These are phyloP conservation scores for Spisula solida DNA, from an alignment of 2,888 invertebrate genomes.

Conservation along the genomic window DNA sequence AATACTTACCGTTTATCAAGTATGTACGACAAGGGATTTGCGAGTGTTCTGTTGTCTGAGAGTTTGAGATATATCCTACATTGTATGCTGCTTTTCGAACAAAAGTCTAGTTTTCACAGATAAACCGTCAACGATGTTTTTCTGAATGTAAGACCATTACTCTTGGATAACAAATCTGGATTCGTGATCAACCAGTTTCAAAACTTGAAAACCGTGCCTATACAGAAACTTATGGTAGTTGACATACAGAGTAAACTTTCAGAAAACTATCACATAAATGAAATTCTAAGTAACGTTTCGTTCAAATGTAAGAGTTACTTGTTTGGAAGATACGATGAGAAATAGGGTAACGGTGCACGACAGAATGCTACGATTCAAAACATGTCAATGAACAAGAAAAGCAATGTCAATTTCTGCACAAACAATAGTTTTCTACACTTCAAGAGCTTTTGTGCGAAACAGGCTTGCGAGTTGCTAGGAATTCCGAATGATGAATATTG, in stretches of 20 bases:
- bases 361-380: conserved; percentile 19
- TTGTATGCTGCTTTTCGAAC: conserved; percentile 28
- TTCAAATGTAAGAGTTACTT: conserved; percentile 23
- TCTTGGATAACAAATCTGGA: conserved; percentile 37
- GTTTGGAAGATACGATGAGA: conserved; percentile 43
- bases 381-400: not conserved
- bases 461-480: conserved; percentile 7
- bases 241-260: conserved; percentile 14
- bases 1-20: conserved; percentile 18
- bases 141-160: conserved; percentile 24
- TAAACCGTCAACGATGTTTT: conserved; percentile 24
- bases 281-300: conserved; percentile 1
- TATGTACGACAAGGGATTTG: conserved; percentile 25
- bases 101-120: not conserved
- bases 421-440: conserved; percentile 30
- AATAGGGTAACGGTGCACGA: conserved; percentile 27
- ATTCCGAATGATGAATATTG: conserved; percentile 28
- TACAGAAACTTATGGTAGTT: conserved; percentile 16
- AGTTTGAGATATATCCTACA: conserved; percentile 28
- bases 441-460: conserved; percentile 14
- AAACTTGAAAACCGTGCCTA: conserved; percentile 23
- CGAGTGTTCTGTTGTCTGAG: conserved; percentile 24
- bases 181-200: not conserved
- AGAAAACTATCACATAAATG: conserved; percentile 31
- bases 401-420: not conserved